These are phyloP conservation scores for Hemibagrus guttatus DNA, from an alignment of 2,797 vertebrate genomes.

Conservation along the genomic window DNA sequence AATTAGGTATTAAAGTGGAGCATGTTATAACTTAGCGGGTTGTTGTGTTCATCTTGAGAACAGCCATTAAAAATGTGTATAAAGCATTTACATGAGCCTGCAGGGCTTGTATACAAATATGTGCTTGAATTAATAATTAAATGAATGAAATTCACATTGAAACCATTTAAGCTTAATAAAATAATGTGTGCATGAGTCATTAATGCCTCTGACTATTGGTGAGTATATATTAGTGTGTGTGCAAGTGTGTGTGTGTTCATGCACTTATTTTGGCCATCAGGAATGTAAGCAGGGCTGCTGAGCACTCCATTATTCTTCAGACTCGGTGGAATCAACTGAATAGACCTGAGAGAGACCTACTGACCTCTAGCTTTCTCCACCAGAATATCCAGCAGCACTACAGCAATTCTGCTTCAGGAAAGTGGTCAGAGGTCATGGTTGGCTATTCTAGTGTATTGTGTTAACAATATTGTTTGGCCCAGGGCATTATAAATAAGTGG, in stretches of 20 bases:
- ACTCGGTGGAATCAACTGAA: background rate
- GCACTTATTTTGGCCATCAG: constrained; percentile 4
- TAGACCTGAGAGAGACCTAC: background rate
- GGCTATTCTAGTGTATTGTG: background rate
- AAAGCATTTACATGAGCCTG: constrained; percentile 12
- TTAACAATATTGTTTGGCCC: constrained; percentile 18
- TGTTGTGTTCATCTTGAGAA: constrained; percentile 14
- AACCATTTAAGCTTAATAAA: constrained; percentile 10
- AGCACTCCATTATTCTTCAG: background rate
- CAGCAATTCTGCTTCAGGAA: constrained; percentile 1
- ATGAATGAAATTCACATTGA: background rate
- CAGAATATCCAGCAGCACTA: constrained; percentile 2
- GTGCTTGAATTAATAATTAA: constrained; percentile 18
- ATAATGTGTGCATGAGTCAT: constrained; percentile 6
- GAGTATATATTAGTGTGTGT: background rate
- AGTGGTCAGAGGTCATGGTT: background rate
- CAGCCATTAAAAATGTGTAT: constrained; percentile 12
- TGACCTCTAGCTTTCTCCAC: background rate
- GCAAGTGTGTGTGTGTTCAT: background rate
- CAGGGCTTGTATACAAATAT: constrained; percentile 10
- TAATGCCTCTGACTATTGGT: background rate
- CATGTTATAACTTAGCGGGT: constrained; percentile 2
- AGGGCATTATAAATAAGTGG: background rate
- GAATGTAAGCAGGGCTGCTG: background rate
- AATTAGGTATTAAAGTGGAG: constrained; percentile 6